A percentile compares a stretch with the other conserved stretches of the same genome.
phyloP scores from a whole-genome alignment of 2,113 vertebrate species.

The Micronycteris hirsuta region DNA sequence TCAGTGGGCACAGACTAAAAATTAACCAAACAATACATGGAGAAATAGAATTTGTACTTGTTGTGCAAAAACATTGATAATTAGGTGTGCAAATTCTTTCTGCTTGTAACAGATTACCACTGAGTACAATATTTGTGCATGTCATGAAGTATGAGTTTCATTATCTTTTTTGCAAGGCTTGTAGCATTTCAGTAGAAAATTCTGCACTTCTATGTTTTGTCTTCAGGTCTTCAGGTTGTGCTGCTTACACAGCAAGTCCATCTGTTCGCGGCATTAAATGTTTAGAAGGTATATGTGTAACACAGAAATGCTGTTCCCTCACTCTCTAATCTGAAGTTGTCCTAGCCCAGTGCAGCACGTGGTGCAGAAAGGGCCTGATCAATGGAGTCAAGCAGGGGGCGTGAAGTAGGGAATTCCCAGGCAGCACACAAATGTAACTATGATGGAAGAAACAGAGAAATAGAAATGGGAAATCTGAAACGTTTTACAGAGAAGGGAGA shows the following conservation, averaged over 20 bases:
- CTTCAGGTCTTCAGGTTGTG: neutral
- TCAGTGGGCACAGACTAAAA: neutral
- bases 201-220: neutral
- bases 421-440: neutral
- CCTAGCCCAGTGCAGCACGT: neutral
- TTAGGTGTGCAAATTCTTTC: neutral
- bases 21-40: neutral
- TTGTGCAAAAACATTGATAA: neutral
- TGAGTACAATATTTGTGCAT: neutral
- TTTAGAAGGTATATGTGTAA: slow-evolving; percentile 17
- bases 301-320: neutral
- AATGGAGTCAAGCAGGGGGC: neutral
- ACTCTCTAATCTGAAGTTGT: neutral
- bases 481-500: neutral
- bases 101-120: neutral
- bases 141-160: neutral
- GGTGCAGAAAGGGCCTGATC: neutral
- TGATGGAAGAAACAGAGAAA: neutral
- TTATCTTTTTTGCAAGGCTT: neutral
- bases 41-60: neutral
- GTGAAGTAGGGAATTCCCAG: neutral
- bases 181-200: neutral
- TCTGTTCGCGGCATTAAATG: neutral
- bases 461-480: neutral
- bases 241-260: neutral